A percentile compares a stretch with the other conserved stretches of the same genome.
Evolutionary conservation across 2,113 vertebrate genomes (phyloP).

Genomic region (Vanacampus margaritifer): DNA sequence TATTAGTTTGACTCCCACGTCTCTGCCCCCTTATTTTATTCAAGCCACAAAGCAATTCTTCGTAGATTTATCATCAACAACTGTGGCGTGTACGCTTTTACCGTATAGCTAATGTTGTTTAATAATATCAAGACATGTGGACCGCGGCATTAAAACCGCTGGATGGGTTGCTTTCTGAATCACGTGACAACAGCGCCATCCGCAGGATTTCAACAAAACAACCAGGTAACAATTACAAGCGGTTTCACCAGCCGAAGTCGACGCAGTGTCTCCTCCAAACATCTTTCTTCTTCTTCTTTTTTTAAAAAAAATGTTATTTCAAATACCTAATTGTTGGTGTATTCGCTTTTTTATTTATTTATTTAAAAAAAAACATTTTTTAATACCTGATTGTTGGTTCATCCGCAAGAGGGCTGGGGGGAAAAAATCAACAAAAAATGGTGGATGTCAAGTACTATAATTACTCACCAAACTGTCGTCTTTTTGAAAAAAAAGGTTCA

Average conservation of each 20-base stretch:
- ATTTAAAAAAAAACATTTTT: too few relatives aligned
- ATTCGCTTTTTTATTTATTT: too few relatives aligned
- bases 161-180: constrained; percentile 2
- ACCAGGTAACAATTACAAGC: constrained; percentile 35
- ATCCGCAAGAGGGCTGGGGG: too few relatives aligned
- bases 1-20: neutral
- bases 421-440: too few relatives aligned
- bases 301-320: too few relatives aligned
- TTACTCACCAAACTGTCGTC: too few relatives aligned
- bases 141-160: constrained; percentile 36
- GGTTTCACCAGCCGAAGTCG: constrained; percentile 50
- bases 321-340: neutral
- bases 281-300: too few relatives aligned
- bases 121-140: constrained; percentile 28
- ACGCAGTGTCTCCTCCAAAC: too few relatives aligned
- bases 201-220: neutral
- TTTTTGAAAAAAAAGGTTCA: neutral
- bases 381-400: neutral
- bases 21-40: fast-evolving
- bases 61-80: fast-evolving
- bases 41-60: fast-evolving
- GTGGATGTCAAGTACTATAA: too few relatives aligned
- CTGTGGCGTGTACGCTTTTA: neutral
- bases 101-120: neutral
- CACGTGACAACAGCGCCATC: constrained; percentile 42